phyloP scores from a whole-genome alignment of 2,888 invertebrate species.

The Monochamus alternatus region DNA sequence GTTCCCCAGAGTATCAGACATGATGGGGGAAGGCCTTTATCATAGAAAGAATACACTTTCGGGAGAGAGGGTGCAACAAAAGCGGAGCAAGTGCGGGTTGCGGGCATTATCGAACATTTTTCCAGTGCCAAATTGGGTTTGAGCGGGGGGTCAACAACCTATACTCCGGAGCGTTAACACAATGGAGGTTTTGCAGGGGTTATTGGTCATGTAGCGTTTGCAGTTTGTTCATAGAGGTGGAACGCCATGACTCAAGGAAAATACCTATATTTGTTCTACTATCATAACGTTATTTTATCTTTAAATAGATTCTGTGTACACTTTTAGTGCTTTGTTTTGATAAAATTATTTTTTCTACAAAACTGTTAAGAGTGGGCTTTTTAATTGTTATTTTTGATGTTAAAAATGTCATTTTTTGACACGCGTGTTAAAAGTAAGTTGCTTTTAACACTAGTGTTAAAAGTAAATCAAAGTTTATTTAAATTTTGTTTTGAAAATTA shows the following conservation, averaged over 20 bases:
- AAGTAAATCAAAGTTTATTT: too few relatives aligned
- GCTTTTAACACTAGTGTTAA: too few relatives aligned
- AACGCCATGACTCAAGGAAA: not conserved
- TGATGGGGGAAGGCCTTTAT: constrained; percentile 31
- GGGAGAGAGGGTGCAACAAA: constrained; percentile 35
- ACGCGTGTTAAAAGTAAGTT: too few relatives aligned
- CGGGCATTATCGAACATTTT: constrained; percentile 39
- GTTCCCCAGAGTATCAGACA: constrained; percentile 30
- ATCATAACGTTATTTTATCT: too few relatives aligned
- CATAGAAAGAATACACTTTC: constrained; percentile 25
- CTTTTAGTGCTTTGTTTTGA: too few relatives aligned
- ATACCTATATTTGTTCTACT: too few relatives aligned
- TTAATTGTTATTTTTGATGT: too few relatives aligned
- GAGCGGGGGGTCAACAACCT: constrained; percentile 39
- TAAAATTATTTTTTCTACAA: too few relatives aligned
- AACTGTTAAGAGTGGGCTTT: too few relatives aligned
- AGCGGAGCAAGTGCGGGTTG: constrained; percentile 40
- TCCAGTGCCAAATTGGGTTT: constrained; percentile 37
- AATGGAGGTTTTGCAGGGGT: constrained; percentile 9
- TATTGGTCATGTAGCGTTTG: constrained; percentile 2
- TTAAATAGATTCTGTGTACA: too few relatives aligned
- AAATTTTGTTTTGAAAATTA: too few relatives aligned
- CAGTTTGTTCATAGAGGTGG: constrained; percentile 6
- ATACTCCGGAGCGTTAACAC: constrained; percentile 2
- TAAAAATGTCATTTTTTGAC: too few relatives aligned